Evolutionary conservation across 2,888 invertebrate species (phyloP).

Genomic region (Spatulosminthurus flaviceps): DNA sequence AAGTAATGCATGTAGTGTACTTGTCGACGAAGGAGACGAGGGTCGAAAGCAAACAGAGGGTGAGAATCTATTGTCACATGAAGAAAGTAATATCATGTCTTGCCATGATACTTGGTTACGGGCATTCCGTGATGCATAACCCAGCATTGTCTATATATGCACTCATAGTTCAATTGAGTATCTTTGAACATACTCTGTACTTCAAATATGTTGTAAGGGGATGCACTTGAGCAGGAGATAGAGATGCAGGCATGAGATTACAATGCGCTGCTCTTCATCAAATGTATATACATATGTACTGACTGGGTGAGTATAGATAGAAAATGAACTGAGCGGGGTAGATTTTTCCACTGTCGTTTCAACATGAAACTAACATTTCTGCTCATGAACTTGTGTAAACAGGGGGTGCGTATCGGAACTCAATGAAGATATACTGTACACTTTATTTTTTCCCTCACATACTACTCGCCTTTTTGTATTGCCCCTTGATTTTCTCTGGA

Average conservation of each 20-base stretch:
- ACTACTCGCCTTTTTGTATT: background rate
- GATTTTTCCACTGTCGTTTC: background rate
- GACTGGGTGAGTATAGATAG: no score
- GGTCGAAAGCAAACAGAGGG: conserved; percentile 42
- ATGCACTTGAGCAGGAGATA: background rate
- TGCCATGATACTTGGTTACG: conserved; percentile 26
- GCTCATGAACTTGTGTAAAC: conserved; percentile 12
- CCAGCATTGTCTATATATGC: background rate
- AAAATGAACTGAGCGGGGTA: background rate
- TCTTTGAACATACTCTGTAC: background rate
- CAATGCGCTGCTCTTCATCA: background rate
- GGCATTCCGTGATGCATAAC: background rate
- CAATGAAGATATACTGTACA: conserved; percentile 6
- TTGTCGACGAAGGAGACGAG: background rate
- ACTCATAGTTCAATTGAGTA: no score
- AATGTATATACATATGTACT: background rate
- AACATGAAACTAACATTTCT: conserved; percentile 10
- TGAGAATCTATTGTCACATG: conserved; percentile 43
- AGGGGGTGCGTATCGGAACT: conserved; percentile 26
- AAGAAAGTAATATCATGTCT: conserved; percentile 37
- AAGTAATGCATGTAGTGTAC: background rate
- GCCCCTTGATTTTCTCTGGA: background rate
- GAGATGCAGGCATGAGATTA: conserved; percentile 28
- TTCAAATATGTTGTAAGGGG: background rate
- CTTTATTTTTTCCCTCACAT: no score